Base-by-base conservation (phyloP, 2,888 invertebrate genomes). In the Drosophila neotestacea region DNA sequence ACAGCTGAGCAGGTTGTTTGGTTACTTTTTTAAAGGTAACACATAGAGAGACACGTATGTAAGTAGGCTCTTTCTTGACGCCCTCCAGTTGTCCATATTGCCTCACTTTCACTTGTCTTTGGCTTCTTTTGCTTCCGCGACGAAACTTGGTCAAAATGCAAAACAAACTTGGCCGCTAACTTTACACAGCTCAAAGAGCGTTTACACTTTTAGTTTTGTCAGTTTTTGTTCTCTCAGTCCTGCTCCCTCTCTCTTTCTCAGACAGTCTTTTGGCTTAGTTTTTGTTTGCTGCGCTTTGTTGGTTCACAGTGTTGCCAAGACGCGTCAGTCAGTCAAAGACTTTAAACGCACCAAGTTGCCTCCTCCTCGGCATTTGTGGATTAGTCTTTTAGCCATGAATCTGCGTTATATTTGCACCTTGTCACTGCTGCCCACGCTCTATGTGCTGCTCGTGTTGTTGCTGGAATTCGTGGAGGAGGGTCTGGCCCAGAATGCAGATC, bases 401-500 rank as follows among this genome's bases (percentile, higher is more conserved):
- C 66, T 92, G 11, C 82, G 85, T 11, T 80, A 90, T 64, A 71
- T 91, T 56, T 79, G 91, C 54, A 89, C 91, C 4, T 50, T 91
- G 46, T 88, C 92, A 36, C 67, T 91, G 44, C 73, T 92, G 56
- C 91, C 92, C 46, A 88, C 90, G 13, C 65, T 91, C 4, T 91
- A 88, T 62, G 90, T 92, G 62, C 67, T 92, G 56, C 77, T 92
- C 47, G 83, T 91, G 34, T 75, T 92, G 47, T 73, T 92, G 64
- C 71, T 87, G 70, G 91, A 91, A 16, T 84, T 86, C 54, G 85
- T 90, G 59, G 92, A 91, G 52, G 79, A 90, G 59, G 88, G 88
- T n/a, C 50, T 88, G 56, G 90, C 91, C 7, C 91, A 92, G 63
- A 90, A 86, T 70, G 91, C 93, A 44, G 94, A 94, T 81, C 94